These are phyloP conservation scores for Masticophis lateralis DNA, from an alignment of 2,797 vertebrate species.

Conservation along the genomic window DNA sequence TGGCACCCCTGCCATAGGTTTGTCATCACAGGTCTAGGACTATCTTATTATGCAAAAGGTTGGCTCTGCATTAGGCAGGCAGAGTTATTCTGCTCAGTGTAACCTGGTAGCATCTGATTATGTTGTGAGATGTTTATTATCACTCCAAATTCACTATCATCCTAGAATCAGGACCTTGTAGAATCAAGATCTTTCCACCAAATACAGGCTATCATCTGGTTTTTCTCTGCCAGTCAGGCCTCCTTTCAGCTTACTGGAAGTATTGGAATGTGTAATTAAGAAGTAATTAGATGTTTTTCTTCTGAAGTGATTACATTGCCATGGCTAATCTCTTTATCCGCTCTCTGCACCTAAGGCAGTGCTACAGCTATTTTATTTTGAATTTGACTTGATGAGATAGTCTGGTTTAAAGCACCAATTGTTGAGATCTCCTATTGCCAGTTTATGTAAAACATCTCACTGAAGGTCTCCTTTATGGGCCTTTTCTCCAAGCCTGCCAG, in stretches of 20 bases:
- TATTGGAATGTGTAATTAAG: constrained; percentile 67
- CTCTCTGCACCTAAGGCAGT: constrained; percentile 70
- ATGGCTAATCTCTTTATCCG: constrained; percentile 73
- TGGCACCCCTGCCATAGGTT: too few species aligned
- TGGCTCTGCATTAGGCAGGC: not conserved
- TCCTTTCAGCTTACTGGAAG: constrained; percentile 60
- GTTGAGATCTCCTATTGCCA: constrained; percentile 50
- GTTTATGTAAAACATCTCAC: constrained; percentile 56
- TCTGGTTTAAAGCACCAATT: constrained; percentile 62
- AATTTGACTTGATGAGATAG: constrained; percentile 70
- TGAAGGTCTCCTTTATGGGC: constrained; percentile 45
- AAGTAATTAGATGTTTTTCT: constrained; percentile 75
- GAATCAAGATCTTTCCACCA: constrained; percentile 33
- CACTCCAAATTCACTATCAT: not conserved
- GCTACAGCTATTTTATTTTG: constrained; percentile 66
- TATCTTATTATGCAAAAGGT: not conserved
- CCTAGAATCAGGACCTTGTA: not conserved
- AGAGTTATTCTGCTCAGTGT: not conserved
- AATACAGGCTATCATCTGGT: not conserved
- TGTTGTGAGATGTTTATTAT: not conserved
- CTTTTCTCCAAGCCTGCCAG: constrained; percentile 30
- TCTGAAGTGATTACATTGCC: constrained; percentile 76
- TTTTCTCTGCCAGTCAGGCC: constrained; percentile 28
- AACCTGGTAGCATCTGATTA: not conserved
- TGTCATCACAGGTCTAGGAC: not conserved